Percentiles rank a stretch among this genome's conserved stretches.
Evolutionary conservation across 2,888 invertebrate genomes (phyloP).

Genomic region (Spilarctia lutea): DNA sequence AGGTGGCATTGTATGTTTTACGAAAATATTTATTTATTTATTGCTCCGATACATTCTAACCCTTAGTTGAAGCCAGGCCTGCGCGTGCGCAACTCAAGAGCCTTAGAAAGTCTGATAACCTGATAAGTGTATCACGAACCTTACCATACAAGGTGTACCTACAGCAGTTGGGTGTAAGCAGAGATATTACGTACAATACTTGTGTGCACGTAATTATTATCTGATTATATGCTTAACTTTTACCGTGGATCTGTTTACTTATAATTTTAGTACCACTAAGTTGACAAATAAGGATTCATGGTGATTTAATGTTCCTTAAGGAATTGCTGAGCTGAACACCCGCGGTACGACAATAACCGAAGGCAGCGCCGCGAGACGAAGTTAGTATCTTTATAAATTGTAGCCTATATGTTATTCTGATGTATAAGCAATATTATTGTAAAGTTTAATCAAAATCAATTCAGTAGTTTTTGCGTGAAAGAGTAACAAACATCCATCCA

Average conservation of each 20-base stretch:
- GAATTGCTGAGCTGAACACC: too few species aligned
- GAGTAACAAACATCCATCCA: too few species aligned
- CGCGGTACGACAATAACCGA: too few species aligned
- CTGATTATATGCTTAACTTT: slow-evolving; percentile 24
- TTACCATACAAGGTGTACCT: slow-evolving; percentile 53
- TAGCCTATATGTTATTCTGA: too few species aligned
- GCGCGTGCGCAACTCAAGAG: slow-evolving; percentile 49
- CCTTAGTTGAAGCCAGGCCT: slow-evolving; percentile 29
- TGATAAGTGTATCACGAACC: slow-evolving; percentile 64
- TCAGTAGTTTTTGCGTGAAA: too few species aligned
- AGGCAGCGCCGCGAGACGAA: too few species aligned
- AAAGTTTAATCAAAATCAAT: too few species aligned
- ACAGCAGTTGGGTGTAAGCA: slow-evolving; percentile 34
- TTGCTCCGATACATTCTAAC: slow-evolving; percentile 13
- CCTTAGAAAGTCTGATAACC: slow-evolving; percentile 62
- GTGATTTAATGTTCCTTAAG: too few species aligned
- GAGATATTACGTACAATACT: slow-evolving; percentile 31
- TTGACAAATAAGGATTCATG: background rate
- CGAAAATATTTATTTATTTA: background rate
- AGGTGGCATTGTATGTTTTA: too few species aligned
- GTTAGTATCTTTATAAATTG: too few species aligned
- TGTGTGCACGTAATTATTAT: slow-evolving; percentile 28
- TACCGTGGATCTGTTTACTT: background rate
- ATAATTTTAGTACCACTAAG: background rate
- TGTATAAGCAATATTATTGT: too few species aligned